Evolutionary conservation across 2,113 vertebrate genomes (phyloP).

Genomic region (Saccopteryx bilineata): DNA sequence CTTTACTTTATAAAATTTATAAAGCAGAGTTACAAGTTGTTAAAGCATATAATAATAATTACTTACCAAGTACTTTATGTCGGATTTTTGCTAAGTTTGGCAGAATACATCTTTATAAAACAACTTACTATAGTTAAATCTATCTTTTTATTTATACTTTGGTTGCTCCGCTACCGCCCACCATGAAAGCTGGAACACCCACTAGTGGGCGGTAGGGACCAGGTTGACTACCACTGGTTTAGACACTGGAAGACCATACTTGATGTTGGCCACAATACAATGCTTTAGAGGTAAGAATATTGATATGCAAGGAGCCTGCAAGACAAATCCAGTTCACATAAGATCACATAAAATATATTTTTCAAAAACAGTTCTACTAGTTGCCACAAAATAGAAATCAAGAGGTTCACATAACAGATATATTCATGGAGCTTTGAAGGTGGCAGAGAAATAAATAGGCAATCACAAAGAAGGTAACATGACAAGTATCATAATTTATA

Average conservation of each 20-base stretch:
- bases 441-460: conserved; percentile 3
- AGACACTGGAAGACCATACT: background rate
- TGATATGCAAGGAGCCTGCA: background rate
- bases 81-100: no score
- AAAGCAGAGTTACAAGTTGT: no score
- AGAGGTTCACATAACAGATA: background rate
- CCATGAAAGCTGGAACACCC: no score
- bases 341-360: background rate
- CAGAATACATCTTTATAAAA: no score
- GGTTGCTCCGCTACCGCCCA: no score
- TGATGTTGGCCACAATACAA: background rate
- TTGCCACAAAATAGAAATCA: conserved; percentile 41
- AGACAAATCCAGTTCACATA: conserved; percentile 34
- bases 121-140: no score
- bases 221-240: no score
- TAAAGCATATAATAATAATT: no score
- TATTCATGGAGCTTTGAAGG: background rate
- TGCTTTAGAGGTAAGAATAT: background rate
- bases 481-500: background rate
- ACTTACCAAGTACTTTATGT: no score
- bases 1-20: no score
- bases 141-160: no score
- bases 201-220: no score
- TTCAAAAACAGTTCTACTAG: background rate
- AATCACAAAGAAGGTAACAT: background rate